phyloP scores from a whole-genome alignment of 2,888 invertebrate genomes.

The Agonopterix subpropinquella region DNA sequence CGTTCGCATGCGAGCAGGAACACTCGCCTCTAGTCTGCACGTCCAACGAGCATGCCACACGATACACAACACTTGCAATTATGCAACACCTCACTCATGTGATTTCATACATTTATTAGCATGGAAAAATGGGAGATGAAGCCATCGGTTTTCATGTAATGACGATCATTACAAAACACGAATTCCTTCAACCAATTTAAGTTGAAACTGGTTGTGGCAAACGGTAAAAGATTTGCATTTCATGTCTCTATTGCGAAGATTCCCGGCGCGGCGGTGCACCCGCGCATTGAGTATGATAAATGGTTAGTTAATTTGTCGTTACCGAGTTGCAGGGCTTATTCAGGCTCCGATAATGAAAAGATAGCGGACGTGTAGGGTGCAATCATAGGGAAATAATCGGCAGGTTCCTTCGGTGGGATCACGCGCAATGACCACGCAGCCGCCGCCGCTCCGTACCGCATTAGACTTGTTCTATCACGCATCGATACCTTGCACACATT shows the following conservation, averaged over 20 bases:
- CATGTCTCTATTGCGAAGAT: conserved; percentile 5
- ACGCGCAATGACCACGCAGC: conserved; percentile 22
- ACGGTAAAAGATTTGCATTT: not conserved
- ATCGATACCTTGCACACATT: conserved; percentile 20
- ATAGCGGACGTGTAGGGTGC: conserved; percentile 25
- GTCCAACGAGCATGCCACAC: conserved; percentile 35
- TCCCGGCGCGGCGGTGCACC: conserved; percentile 3
- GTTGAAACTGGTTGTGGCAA: not conserved
- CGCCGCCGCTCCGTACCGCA: conserved; percentile 19
- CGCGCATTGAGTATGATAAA: conserved; percentile 9
- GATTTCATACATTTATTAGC: too few species aligned
- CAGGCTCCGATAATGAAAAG: conserved; percentile 33
- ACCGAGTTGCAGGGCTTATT: conserved; percentile 11
- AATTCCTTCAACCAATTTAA: not conserved
- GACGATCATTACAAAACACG: too few species aligned
- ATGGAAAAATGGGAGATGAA: too few species aligned
- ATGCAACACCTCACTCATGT: conserved; percentile 35
- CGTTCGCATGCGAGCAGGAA: conserved; percentile 57
- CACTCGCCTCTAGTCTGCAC: conserved; percentile 21
- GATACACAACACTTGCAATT: conserved; percentile 43
- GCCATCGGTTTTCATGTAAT: too few species aligned
- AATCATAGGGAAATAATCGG: conserved; percentile 37
- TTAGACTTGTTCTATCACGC: conserved; percentile 39
- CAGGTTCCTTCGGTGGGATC: conserved; percentile 24
- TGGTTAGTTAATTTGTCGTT: conserved; percentile 11